Percentiles rank a stretch among this genome's conserved stretches.
Evolutionary conservation across 2,888 invertebrate genomes (phyloP).

Genomic region (Idaea biselata): DNA sequence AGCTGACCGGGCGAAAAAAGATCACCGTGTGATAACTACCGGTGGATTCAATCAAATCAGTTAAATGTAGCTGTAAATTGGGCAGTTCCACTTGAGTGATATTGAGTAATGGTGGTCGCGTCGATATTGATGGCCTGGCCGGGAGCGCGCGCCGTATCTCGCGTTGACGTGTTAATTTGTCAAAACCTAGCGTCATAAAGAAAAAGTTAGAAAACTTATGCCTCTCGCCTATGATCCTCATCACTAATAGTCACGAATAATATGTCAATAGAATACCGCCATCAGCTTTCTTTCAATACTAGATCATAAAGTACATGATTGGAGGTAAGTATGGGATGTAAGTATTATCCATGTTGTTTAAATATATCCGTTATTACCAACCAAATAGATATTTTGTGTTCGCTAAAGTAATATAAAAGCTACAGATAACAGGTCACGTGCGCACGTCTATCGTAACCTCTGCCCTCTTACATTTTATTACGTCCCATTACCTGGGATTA

Average conservation of each 20-base stretch:
- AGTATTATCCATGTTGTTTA: neutral
- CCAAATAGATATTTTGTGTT: conserved; percentile 55
- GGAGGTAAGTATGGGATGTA: neutral
- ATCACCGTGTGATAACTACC: conserved; percentile 58
- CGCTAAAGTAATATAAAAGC: conserved; percentile 52
- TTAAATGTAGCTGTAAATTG: conserved; percentile 79
- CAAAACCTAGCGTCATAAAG: conserved; percentile 66
- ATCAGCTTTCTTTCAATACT: neutral
- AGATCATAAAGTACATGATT: neutral
- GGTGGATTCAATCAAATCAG: conserved; percentile 74
- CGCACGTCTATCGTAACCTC: conserved; percentile 73
- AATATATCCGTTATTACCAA: conserved; percentile 23
- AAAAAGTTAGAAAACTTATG: conserved; percentile 55
- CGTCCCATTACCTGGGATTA: conserved; percentile 73
- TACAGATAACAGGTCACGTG: conserved; percentile 70
- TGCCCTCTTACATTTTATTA: conserved; percentile 77
- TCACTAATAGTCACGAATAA: conserved; percentile 23
- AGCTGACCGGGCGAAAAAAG: conserved; percentile 36
- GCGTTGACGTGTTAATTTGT: conserved; percentile 70
- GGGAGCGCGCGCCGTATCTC: conserved; percentile 57
- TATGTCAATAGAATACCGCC: conserved; percentile 15
- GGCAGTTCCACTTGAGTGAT: conserved; percentile 75
- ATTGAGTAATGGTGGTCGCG: conserved; percentile 72
- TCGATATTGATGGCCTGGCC: conserved; percentile 68
- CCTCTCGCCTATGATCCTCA: conserved; percentile 20